Evolutionary conservation across 2,888 invertebrate genomes (phyloP).

Genomic region (Calliopum simillimum): DNA sequence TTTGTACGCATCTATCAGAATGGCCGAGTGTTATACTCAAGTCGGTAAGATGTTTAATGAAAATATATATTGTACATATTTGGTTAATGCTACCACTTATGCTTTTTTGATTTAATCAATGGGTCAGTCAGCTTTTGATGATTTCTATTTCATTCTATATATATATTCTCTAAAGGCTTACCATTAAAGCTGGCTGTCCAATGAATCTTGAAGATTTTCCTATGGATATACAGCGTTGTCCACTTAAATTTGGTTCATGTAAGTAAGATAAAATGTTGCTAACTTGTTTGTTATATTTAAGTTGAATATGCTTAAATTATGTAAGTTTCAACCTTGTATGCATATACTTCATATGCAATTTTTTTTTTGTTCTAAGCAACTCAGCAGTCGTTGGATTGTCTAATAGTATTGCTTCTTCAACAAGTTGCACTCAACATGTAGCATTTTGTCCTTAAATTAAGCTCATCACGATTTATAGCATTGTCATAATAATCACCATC

Average conservation of each 20-base stretch:
- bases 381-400: too few species aligned
- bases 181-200: conserved; percentile 85
- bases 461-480: too few species aligned
- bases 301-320: too few species aligned
- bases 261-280: conserved; percentile 66
- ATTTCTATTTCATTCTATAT: neutral
- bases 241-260: conserved; percentile 85
- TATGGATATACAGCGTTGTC: conserved; percentile 86
- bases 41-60: conserved; percentile 69
- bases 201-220: conserved; percentile 89
- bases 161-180: conserved; percentile 69
- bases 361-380: too few species aligned
- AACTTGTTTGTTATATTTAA: neutral
- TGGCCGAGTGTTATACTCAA: conserved; percentile 81
- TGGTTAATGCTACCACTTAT: neutral
- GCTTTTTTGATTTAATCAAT: neutral
- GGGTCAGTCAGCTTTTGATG: neutral
- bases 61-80: neutral
- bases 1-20: conserved; percentile 82
- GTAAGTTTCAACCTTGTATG: neutral
- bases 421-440: too few species aligned
- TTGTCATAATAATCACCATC: too few species aligned
- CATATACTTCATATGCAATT: neutral
- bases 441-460: too few species aligned
- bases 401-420: too few species aligned